Base-by-base conservation (phyloP, 2,888 invertebrate genomes). In the Pristionchus fissidentatus region DNA sequence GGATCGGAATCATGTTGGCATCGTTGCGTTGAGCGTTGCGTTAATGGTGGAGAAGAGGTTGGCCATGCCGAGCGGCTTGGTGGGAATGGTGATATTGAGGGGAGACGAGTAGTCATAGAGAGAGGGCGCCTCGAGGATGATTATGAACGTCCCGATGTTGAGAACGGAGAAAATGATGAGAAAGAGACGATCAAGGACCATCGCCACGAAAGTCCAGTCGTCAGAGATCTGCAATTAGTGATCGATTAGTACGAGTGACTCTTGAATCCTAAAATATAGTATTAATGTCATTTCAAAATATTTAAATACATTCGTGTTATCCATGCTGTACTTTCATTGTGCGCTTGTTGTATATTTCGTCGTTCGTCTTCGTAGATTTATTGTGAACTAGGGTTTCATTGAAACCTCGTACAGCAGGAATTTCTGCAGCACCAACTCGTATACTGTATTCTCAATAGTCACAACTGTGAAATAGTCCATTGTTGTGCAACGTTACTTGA, bases 131-230 rank as follows among this genome's bases (percentile, higher is more conserved):
- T 92, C 90, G 35, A 92, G 83, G 83, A 92, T 90, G 52, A 92
- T 92, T 75, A 89, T 87, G 52, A 91, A 88, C 0, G 92, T 91
- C 52, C 88, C 91, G 29, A 91, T 87, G 84, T 92, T 92, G n/a
- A 92, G 84, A 3, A 92, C 87, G 22, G 91, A 89, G 83, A 92
- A 92, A 15, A 92, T 92, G 38, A 91, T 88, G 13, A 92, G 87
- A 82, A 92, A 92, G 7, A 92, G 86, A 3, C 92, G 79, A 84
- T 92, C 92, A 35, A 92, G 78, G 7, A 92, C 92, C 91, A 91
- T 92, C 26, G 92, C 92, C 10, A 92, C 92, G 85, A 91, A 92
- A 0, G 88, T 89, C 92, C 92, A 92, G 62, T 92, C 92, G 79
- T 92, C 90, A 15, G 90, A 90, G 22, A 92, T 89, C 91, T 91